Percentiles rank a stretch among this genome's conserved stretches.
phyloP scores from a whole-genome alignment of 2,797 vertebrate species.

The Leucoraja ocellata region DNA sequence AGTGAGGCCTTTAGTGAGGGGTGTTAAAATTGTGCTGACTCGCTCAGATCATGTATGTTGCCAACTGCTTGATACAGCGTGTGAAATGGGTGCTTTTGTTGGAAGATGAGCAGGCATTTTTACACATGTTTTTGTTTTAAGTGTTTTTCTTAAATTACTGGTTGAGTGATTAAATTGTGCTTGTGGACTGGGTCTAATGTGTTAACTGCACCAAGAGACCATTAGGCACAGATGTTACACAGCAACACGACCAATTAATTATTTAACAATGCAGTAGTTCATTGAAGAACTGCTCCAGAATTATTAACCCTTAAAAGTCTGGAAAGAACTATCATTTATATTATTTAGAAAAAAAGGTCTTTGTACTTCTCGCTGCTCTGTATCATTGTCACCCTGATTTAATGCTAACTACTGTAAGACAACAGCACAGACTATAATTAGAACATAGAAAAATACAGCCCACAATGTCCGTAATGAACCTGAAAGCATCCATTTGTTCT shows the following conservation, averaged over 20 bases:
- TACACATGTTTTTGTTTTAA: conserved; percentile 39
- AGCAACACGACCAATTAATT: conserved; percentile 31
- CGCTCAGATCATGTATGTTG: neutral
- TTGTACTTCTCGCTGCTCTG: too few relatives aligned
- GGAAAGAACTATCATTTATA: neutral
- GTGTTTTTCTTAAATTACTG: conserved; percentile 32
- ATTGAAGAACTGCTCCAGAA: conserved; percentile 16
- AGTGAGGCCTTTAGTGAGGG: neutral
- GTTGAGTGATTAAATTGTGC: conserved; percentile 28
- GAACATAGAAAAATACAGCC: too few relatives aligned
- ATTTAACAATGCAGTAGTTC: conserved; percentile 30
- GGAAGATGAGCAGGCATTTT: conserved; percentile 5
- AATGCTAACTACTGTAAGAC: neutral
- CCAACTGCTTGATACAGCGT: neutral
- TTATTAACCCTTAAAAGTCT: neutral
- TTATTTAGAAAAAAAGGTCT: neutral
- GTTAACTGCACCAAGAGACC: conserved; percentile 26
- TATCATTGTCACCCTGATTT: neutral
- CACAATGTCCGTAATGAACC: too few relatives aligned
- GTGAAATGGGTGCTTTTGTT: conserved; percentile 31
- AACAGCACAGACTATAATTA: neutral
- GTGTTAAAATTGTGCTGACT: neutral
- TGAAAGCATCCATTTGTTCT: too few relatives aligned
- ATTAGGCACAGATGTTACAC: conserved; percentile 34
- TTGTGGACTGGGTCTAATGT: conserved; percentile 19